Conservation (phyloP, 92 coral and sea anemone species). For the Siderastrea siderea region DNA sequence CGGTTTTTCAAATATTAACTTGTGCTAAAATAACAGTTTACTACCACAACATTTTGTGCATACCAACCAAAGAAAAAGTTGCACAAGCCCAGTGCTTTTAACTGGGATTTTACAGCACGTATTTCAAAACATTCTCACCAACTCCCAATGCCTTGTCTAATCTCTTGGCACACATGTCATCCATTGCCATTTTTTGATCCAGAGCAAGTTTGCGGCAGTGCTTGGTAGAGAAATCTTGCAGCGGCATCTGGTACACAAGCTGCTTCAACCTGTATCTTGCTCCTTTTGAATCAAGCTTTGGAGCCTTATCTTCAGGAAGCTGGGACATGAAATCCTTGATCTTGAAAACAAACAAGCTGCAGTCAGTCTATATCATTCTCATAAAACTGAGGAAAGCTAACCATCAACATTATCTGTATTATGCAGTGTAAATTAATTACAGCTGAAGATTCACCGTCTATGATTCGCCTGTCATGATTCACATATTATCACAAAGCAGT, state of each 20-base stretch:
- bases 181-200: slow-evolving; percentile 96
- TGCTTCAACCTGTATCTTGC: slow-evolving; percentile 81
- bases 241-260: slow-evolving; percentile 87
- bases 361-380: neutral
- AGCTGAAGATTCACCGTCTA: too few relatives aligned
- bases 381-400: neutral
- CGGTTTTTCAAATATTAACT: too few relatives aligned
- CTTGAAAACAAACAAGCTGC: slow-evolving; percentile 45
- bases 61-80: too few relatives aligned
- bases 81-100: too few relatives aligned
- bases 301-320: slow-evolving; percentile 81
- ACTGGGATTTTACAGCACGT: neutral
- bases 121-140: slow-evolving; percentile 62
- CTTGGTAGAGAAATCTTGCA: slow-evolving; percentile 95
- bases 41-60: too few relatives aligned
- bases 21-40: too few relatives aligned
- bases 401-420: too few relatives aligned
- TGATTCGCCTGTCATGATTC: too few relatives aligned
- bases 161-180: slow-evolving; percentile 81
- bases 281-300: slow-evolving; percentile 82
- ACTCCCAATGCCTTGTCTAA: slow-evolving; percentile 79
- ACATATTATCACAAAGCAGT: too few relatives aligned
- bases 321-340: slow-evolving; percentile 82
- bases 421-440: too few relatives aligned
- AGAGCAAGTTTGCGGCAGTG: slow-evolving; percentile 88